These are phyloP conservation scores for Aplocera efformata DNA, from an alignment of 2,888 invertebrate species.

Conservation along the genomic window DNA sequence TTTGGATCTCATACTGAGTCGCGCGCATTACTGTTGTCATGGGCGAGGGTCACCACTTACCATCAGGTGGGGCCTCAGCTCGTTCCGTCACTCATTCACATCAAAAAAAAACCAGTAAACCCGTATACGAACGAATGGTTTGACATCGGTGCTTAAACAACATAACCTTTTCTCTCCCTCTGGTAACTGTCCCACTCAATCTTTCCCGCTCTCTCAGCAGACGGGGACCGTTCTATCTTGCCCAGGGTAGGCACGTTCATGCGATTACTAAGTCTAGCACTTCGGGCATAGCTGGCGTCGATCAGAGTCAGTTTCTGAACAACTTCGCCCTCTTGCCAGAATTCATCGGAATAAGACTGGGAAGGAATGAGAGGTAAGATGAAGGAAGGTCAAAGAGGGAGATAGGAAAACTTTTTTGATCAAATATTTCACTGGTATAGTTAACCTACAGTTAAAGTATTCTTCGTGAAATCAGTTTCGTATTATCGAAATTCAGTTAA, in stretches of 20 bases:
- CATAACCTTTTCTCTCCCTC: conserved; percentile 59
- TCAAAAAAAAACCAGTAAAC: no score
- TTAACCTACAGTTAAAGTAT: no score
- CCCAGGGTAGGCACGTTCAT: conserved; percentile 47
- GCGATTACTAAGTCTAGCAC: conserved; percentile 43
- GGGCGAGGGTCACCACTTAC: no score
- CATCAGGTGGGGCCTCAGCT: no score
- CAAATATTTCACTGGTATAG: no score
- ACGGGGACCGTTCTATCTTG: conserved; percentile 53
- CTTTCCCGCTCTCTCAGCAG: conserved; percentile 52
- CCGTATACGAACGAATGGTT: no score
- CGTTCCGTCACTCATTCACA: no score
- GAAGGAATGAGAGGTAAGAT: not conserved
- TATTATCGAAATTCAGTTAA: no score
- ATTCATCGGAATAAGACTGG: conserved; percentile 48
- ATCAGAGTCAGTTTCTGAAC: conserved; percentile 46
- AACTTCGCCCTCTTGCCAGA: conserved; percentile 42
- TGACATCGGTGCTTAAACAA: no score
- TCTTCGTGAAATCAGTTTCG: no score
- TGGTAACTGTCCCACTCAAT: conserved; percentile 62
- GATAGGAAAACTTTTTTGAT: not conserved
- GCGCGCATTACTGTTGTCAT: no score
- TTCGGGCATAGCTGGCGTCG: conserved; percentile 44
- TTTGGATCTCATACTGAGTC: no score
- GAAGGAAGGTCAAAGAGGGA: not conserved